A percentile compares a stretch with the other conserved stretches of the same genome.
Evolutionary conservation across 1,140 invertebrate species (phyloP).

Genomic region (Cryptotermes secundus): DNA sequence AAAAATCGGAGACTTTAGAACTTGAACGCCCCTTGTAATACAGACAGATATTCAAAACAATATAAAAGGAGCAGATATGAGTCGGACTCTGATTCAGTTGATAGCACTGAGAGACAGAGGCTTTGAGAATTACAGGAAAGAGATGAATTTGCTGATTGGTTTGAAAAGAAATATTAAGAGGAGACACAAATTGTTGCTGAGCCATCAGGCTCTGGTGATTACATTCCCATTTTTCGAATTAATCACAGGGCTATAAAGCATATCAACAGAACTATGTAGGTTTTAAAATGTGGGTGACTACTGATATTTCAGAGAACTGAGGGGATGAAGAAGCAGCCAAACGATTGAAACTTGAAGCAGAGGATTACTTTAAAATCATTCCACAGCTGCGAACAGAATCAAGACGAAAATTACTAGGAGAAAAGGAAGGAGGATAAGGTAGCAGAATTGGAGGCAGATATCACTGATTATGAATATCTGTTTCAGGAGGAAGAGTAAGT

Average conservation of each 20-base stretch:
- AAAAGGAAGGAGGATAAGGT: slow-evolving; percentile 97
- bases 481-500: slow-evolving; percentile 85
- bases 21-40: no score
- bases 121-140: slow-evolving; percentile 83
- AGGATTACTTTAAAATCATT: slow-evolving; percentile 82
- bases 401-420: slow-evolving; percentile 87
- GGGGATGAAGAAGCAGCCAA: slow-evolving; percentile 91
- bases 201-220: slow-evolving; percentile 50
- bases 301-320: slow-evolving; percentile 62
- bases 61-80: slow-evolving; percentile 2
- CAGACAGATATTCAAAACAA: not conserved
- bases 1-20: no score
- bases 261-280: not conserved
- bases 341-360: slow-evolving; percentile 81
- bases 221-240: not conserved
- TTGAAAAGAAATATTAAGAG: slow-evolving; percentile 88
- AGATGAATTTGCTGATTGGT: slow-evolving; percentile 89
- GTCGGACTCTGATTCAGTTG: slow-evolving; percentile 53
- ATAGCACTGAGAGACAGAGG: slow-evolving; percentile 67
- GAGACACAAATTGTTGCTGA: slow-evolving; percentile 81
- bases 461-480: slow-evolving; percentile 94
- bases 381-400: slow-evolving; percentile 89
- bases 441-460: slow-evolving; percentile 91
- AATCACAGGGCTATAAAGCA: no score
- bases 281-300: not conserved